Conservation (phyloP, 2,113 vertebrate species). For the Procavia capensis region DNA sequence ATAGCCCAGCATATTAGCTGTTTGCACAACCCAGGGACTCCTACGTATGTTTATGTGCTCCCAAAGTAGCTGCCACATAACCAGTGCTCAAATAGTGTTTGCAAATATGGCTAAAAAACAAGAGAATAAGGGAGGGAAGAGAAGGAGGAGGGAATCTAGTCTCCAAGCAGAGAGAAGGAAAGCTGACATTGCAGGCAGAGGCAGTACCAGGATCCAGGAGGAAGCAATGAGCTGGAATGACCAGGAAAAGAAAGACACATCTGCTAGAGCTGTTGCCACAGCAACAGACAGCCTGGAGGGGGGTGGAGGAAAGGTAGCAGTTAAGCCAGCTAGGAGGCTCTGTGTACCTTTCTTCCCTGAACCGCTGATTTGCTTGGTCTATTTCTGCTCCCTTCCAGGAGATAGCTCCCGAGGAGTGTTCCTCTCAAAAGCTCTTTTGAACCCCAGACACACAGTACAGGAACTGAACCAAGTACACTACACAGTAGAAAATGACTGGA, state of each 20-base stretch:
- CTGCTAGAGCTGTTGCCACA: slow-evolving; percentile 1
- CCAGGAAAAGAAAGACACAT: background rate
- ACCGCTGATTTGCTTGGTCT: background rate
- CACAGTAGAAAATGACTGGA: background rate
- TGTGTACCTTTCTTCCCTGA: background rate
- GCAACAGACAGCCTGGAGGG: background rate
- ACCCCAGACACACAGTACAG: background rate
- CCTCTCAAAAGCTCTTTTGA: background rate
- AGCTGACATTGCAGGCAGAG: background rate
- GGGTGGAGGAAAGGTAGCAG: background rate
- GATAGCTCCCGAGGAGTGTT: background rate
- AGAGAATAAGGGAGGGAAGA: background rate
- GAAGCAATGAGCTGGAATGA: background rate
- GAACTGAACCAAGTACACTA: background rate
- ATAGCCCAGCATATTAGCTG: background rate
- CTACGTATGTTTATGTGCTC: background rate
- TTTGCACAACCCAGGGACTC: background rate
- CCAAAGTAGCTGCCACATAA: background rate
- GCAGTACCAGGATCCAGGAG: background rate
- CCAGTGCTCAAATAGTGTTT: background rate
- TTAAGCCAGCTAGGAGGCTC: background rate
- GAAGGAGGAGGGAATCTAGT: background rate
- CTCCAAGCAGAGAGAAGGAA: background rate
- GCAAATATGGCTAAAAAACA: background rate
- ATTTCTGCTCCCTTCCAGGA: background rate